Conservation (phyloP, 1,140 invertebrate species). For the Drosophila baimaii region DNA sequence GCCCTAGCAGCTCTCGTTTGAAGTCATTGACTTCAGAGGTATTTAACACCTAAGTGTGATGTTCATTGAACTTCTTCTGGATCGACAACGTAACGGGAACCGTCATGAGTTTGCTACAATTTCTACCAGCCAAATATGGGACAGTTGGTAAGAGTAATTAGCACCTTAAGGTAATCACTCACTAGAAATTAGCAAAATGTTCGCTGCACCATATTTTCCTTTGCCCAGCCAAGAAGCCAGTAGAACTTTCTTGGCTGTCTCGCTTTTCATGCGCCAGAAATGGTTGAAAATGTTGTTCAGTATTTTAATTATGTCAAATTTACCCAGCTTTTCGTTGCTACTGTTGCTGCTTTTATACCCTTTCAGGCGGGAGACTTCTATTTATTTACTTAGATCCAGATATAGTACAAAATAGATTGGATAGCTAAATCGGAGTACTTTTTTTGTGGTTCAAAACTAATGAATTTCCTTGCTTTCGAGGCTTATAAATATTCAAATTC, state of each 20-base stretch:
- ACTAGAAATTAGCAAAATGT: slow-evolving; percentile 67
- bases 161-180: slow-evolving; percentile 59
- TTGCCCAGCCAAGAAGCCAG: slow-evolving; percentile 22
- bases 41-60: slow-evolving; percentile 49
- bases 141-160: slow-evolving; percentile 66
- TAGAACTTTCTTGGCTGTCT: slow-evolving; percentile 34
- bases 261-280: slow-evolving; percentile 49
- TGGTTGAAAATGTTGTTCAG: slow-evolving; percentile 30
- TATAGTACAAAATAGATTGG: no score
- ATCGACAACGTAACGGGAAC: slow-evolving; percentile 30
- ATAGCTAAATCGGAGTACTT: no score
- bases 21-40: slow-evolving; percentile 53
- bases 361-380: neutral
- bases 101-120: slow-evolving; percentile 31
- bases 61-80: slow-evolving; percentile 67
- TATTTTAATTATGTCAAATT: slow-evolving; percentile 81
- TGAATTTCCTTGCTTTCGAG: no score
- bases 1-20: slow-evolving; percentile 47
- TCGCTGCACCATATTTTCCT: slow-evolving; percentile 28
- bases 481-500: neutral
- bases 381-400: neutral
- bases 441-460: no score
- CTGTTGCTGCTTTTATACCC: slow-evolving; percentile 10
- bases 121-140: slow-evolving; percentile 47
- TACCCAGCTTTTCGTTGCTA: slow-evolving; percentile 42